Conservation (phyloP, 2,113 vertebrate species). For the Pithys albifrons region DNA sequence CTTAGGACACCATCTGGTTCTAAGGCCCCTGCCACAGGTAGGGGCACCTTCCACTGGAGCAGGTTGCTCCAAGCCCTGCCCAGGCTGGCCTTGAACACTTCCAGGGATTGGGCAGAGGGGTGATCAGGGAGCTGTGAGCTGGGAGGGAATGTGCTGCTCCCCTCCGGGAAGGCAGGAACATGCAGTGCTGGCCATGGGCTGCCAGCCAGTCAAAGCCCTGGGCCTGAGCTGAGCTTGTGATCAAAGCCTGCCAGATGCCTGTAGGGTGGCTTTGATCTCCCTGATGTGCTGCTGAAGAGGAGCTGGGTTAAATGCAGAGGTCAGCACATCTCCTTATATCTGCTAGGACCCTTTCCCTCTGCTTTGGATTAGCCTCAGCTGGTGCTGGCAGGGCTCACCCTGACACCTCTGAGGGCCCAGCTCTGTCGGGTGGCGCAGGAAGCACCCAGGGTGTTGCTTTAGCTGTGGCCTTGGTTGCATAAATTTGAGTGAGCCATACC, state of each 20-base stretch:
- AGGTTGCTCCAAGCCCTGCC: not conserved
- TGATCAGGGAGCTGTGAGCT: not conserved
- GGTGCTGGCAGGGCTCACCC: not conserved
- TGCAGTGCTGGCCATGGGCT: not conserved
- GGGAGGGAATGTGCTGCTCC: not conserved
- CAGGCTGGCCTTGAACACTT: not conserved
- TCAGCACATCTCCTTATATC: not conserved
- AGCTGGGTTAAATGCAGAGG: not conserved
- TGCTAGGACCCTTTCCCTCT: not conserved
- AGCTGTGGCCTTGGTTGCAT: not conserved
- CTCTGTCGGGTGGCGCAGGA: fast-evolving
- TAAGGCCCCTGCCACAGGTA: not conserved
- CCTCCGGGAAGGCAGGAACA: not conserved
- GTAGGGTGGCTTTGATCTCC: constrained; percentile 27
- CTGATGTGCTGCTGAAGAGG: not conserved
- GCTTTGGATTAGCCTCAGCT: not conserved
- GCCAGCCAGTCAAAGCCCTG: not conserved
- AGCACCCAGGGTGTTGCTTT: not conserved
- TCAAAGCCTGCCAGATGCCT: constrained; percentile 14
- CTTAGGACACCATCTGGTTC: not conserved
- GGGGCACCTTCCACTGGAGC: not conserved
- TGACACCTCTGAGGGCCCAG: not conserved
- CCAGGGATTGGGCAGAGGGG: not conserved
- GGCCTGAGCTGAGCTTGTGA: constrained; percentile 8
- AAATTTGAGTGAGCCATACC: not conserved